These are phyloP conservation scores for Yasuhikotakia modesta DNA, from an alignment of 2,797 vertebrate genomes.

Conservation along the genomic window DNA sequence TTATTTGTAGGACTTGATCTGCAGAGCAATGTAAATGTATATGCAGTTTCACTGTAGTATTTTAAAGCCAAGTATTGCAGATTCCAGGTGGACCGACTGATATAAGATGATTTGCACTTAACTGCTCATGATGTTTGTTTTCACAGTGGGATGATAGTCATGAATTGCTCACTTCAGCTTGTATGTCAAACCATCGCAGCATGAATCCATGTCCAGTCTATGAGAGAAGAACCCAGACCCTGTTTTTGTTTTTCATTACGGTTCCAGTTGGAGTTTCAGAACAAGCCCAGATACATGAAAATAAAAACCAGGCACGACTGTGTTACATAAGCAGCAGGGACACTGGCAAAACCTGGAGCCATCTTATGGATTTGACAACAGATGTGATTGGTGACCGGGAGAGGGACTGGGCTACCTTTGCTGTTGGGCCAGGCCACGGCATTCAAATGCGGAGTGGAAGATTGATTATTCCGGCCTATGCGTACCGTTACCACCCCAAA, in stretches of 20 bases:
- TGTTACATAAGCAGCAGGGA: constrained; percentile 72
- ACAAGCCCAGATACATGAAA: constrained; percentile 56
- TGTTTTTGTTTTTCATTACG: constrained; percentile 82
- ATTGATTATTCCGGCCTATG: constrained; percentile 74
- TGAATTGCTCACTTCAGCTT: constrained; percentile 32
- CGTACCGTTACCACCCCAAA: constrained; percentile 30
- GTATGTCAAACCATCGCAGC: constrained; percentile 64
- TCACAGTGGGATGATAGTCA: constrained; percentile 49
- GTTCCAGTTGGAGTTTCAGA: constrained; percentile 64
- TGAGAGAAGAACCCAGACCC: constrained; percentile 53
- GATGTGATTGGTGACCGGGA: constrained; percentile 62
- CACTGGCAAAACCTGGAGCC: constrained; percentile 69
- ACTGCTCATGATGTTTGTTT: not conserved
- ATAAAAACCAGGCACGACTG: constrained; percentile 71
- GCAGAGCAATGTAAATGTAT: not conserved
- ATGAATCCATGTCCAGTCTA: constrained; percentile 83
- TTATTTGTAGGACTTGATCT: too few relatives aligned
- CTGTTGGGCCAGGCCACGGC: constrained; percentile 82
- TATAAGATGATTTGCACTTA: not conserved
- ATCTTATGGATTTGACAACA: constrained; percentile 72
- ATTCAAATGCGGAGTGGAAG: constrained; percentile 71
- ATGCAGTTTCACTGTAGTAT: too few relatives aligned
- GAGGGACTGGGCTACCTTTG: constrained; percentile 75
- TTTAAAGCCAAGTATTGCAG: too few relatives aligned
- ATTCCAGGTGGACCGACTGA: too few relatives aligned